Conservation (phyloP, 2,797 vertebrate genomes). For the Sciurus vulgaris region DNA sequence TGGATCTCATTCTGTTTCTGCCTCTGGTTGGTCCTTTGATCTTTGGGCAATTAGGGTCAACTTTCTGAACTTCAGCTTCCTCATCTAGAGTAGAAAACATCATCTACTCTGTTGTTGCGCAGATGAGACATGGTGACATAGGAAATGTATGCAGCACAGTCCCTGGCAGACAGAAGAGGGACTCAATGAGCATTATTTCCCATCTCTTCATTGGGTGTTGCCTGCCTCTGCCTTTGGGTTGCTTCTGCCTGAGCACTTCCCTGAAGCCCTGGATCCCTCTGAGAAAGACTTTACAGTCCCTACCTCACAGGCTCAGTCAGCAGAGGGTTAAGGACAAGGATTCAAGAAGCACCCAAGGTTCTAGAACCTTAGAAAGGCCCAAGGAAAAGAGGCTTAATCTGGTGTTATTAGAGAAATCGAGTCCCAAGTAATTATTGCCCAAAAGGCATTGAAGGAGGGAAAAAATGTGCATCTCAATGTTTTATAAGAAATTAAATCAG, state of each 20-base stretch:
- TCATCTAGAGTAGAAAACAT: not conserved
- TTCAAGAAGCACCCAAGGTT: not conserved
- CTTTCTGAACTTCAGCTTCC: not conserved
- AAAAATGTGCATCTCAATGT: not conserved
- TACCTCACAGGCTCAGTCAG: not conserved
- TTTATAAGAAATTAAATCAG: conserved; percentile 73
- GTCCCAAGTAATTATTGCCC: not conserved
- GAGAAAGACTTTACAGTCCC: not conserved
- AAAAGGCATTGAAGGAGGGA: not conserved
- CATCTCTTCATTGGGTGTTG: fast-evolving
- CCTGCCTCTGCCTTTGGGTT: not conserved
- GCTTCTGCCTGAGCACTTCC: not conserved
- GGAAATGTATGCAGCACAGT: not conserved
- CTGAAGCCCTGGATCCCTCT: not conserved
- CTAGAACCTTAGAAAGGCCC: not conserved
- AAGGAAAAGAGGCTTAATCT: conserved; percentile 22
- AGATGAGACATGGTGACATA: not conserved
- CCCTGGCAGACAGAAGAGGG: not conserved
- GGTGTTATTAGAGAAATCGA: not conserved
- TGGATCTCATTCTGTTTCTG: not conserved
- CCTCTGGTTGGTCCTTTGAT: not conserved
- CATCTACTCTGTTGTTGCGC: not conserved
- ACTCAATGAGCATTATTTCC: not conserved
- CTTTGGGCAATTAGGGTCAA: not conserved
- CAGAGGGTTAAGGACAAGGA: not conserved